These are phyloP conservation scores for Eilema griseolum DNA, from an alignment of 2,888 invertebrate species.

Conservation along the genomic window DNA sequence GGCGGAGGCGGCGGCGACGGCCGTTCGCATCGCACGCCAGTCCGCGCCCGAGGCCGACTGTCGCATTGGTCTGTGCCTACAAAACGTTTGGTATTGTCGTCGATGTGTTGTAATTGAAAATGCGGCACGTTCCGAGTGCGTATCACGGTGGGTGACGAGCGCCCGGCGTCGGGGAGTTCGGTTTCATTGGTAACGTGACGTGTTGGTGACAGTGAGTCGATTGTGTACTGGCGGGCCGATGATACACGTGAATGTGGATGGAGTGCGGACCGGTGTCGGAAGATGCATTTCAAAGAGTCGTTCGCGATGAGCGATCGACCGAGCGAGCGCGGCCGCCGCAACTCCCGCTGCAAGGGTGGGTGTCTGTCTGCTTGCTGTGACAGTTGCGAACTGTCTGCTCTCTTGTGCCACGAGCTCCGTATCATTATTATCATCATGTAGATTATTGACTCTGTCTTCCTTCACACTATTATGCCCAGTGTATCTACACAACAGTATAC, in stretches of 20 bases:
- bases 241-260: constrained; percentile 84
- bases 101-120: constrained; percentile 76
- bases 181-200: constrained; percentile 67
- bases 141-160: constrained; percentile 69
- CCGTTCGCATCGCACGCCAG: constrained; percentile 84
- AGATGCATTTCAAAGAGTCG: constrained; percentile 87
- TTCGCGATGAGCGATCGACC: constrained; percentile 87
- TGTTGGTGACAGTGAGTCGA: constrained; percentile 77
- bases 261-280: constrained; percentile 81
- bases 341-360: constrained; percentile 86
- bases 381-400: constrained; percentile 66
- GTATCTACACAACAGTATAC: background rate
- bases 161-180: constrained; percentile 52
- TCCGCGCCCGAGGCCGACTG: constrained; percentile 84
- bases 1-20: constrained; percentile 84
- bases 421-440: constrained; percentile 33
- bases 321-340: constrained; percentile 85
- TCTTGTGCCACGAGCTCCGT: constrained; percentile 49
- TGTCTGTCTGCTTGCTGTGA: constrained; percentile 67
- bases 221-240: constrained; percentile 81
- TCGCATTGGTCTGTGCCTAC: constrained; percentile 81
- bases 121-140: constrained; percentile 74
- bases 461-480: constrained; percentile 8
- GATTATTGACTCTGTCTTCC: constrained; percentile 23
- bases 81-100: constrained; percentile 71